Evolutionary conservation across 2,888 invertebrate genomes (phyloP).

Genomic region (Ormyrus rosae): DNA sequence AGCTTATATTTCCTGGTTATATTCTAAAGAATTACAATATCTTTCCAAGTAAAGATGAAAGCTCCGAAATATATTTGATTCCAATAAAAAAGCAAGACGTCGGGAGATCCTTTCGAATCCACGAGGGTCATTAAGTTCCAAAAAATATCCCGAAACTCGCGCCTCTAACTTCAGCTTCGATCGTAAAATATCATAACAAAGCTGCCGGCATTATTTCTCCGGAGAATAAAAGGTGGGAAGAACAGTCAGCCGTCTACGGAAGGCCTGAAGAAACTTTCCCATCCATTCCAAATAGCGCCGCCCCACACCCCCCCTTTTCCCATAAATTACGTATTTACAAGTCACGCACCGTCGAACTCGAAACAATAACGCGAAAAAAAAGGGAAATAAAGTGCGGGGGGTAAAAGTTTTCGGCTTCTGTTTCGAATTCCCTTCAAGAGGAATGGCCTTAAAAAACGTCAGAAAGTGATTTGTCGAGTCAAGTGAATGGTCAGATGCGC

Average conservation of each 20-base stretch:
- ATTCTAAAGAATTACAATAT: no score
- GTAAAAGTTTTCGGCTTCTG: no score
- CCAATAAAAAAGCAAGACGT: no score
- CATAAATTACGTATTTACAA: constrained; percentile 35
- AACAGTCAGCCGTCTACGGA: neutral
- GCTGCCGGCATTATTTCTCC: neutral
- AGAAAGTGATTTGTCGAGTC: constrained; percentile 12
- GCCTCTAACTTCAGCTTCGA: neutral
- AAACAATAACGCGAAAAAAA: neutral
- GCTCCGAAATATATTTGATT: no score
- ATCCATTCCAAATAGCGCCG: neutral
- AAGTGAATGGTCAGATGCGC: no score
- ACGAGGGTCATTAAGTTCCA: no score
- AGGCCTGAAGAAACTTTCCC: constrained; percentile 2
- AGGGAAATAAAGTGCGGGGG: constrained; percentile 17
- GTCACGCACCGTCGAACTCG: constrained; percentile 14
- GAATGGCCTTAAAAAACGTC: constrained; percentile 42
- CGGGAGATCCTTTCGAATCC: no score
- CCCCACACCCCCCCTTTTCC: neutral
- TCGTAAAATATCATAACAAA: constrained; percentile 25
- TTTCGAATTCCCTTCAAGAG: constrained; percentile 60
- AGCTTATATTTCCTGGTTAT: no score
- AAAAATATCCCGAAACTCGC: no score
- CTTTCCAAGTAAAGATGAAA: no score
- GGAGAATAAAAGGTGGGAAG: neutral